phyloP scores from a whole-genome alignment of 2,113 vertebrate genomes.

The Lagopus leucura region DNA sequence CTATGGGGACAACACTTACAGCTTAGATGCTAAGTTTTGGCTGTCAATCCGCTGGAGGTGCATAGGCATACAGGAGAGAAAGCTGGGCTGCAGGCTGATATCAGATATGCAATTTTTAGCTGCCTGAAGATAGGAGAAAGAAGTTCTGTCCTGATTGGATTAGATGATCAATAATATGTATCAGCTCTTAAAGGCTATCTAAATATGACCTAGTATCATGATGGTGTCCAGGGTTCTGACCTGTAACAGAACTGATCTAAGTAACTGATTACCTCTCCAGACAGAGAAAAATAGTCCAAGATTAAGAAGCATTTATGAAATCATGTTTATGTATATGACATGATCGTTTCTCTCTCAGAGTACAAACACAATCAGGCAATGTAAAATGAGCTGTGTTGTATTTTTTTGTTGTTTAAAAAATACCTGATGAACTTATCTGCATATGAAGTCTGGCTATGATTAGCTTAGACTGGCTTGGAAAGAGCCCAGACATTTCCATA shows the following conservation, averaged over 20 bases:
- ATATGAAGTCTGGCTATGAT: slow-evolving; percentile 8
- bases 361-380: slow-evolving; percentile 42
- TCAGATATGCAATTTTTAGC: neutral
- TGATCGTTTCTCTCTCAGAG: neutral
- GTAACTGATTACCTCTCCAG: neutral
- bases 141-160: neutral
- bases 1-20: neutral
- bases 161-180: neutral
- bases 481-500: neutral
- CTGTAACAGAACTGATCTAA: neutral
- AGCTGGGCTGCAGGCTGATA: neutral
- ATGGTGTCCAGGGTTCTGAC: neutral
- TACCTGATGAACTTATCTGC: slow-evolving; percentile 11
- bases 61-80: neutral
- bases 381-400: neutral
- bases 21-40: neutral
- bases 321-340: neutral
- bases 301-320: neutral
- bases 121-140: neutral
- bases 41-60: neutral
- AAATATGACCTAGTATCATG: neutral
- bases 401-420: slow-evolving; percentile 8
- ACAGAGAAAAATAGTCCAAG: neutral
- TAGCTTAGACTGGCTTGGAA: neutral
- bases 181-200: neutral